Base-by-base conservation (phyloP, 2,888 invertebrate species). In the Leptopilina syphax region DNA sequence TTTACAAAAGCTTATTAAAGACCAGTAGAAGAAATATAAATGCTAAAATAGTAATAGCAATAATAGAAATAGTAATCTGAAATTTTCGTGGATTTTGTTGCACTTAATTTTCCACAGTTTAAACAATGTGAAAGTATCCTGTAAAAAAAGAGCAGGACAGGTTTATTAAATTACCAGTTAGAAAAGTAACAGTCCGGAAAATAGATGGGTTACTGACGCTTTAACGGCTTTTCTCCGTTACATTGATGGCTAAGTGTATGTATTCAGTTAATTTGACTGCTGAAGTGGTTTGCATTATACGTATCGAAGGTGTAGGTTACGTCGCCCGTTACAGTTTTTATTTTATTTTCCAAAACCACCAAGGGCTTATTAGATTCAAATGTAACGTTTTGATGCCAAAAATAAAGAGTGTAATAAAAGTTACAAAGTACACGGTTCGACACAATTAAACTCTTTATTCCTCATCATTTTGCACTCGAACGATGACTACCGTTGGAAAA, bases 151-250 rank as follows among this genome's bases (percentile, higher is more conserved):
- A 44, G 44, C 44, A 44, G 44, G 44, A 44, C 44, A 44, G 44
- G 7, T 73, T 13, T 9, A 57, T 57, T 34, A 60, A 73, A 60
- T 73, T 73, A 73, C 73, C 73, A 63, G 73, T 73, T 73, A 57
- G 27, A n/a, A 73, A 73, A 60, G 34, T 73, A 57, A 73, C 73
- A 73, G 73, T 13, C 57, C 57, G 18, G 73, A 73, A 60, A 73
- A 73, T 73, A 60, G 73, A 34, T 73, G 34, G 73, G 57, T 73
- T 34, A 54, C 70, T 73, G 57, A 73, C 57, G 73, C 34, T 73
- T 73, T 73, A 60, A 73, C 54, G 57, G 57, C 57, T 73, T 34
- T 73, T 73, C n/a, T 73, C 73, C 73, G 73, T 73, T 73, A 73
- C 57, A n/a, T 54, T 60, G 73, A 57, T 73, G 73, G 54, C 54